A percentile compares a stretch with the other conserved stretches of the same genome.
phyloP scores from a whole-genome alignment of 2,113 vertebrate genomes.

The Pituophis catenifer region DNA sequence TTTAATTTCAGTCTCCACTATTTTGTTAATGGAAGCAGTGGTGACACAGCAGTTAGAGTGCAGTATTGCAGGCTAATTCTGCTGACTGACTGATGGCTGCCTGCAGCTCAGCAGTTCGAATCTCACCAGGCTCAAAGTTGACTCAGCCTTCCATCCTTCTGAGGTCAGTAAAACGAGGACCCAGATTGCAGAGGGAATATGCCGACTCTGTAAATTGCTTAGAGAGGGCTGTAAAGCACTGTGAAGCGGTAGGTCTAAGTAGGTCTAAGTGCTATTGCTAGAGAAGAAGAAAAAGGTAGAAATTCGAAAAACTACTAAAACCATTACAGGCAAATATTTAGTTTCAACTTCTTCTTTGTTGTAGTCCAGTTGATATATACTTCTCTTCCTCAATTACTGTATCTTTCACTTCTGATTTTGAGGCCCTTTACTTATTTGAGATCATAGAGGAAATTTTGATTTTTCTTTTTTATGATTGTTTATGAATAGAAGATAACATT shows the following conservation, averaged over 20 bases:
- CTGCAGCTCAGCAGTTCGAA: neutral
- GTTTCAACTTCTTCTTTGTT: neutral
- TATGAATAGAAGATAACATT: neutral
- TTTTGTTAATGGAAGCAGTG: neutral
- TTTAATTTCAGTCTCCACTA: neutral
- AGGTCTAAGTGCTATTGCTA: neutral
- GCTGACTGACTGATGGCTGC: no score
- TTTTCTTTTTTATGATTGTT: neutral
- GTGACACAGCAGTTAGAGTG: neutral
- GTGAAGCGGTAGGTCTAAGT: neutral
- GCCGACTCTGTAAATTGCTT: no score
- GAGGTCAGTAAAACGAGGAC: no score
- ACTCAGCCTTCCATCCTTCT: neutral
- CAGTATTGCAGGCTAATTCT: neutral
- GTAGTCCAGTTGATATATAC: neutral
- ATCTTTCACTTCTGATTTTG: neutral
- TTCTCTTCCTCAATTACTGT: neutral
- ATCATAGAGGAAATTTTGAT: neutral
- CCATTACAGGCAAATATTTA: neutral
- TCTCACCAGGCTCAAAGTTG: neutral
- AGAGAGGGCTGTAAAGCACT: no score
- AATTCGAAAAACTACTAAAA: neutral
- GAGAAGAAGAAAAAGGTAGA: neutral
- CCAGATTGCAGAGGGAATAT: no score
- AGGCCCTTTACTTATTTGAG: conserved; percentile 27